phyloP scores from a whole-genome alignment of 2,888 invertebrate genomes.

The Dynastes grantii region DNA sequence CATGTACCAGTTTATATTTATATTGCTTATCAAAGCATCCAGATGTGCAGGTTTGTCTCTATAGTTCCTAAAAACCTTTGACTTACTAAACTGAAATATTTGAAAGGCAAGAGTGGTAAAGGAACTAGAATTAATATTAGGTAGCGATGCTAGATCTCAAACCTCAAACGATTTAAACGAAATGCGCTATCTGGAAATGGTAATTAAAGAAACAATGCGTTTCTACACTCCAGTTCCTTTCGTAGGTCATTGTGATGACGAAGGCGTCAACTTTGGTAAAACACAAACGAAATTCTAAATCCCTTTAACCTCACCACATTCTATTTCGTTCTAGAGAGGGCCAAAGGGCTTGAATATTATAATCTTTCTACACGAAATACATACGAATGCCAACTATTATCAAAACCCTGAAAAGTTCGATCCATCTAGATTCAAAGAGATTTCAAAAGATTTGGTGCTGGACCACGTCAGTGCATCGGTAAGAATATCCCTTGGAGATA shows the following conservation, averaged over 20 bases:
- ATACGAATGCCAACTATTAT: conserved; percentile 6
- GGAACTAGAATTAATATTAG: conserved; percentile 66
- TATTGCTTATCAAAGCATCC: conserved; percentile 69
- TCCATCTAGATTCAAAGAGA: conserved; percentile 20
- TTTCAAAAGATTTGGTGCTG: conserved; percentile 9
- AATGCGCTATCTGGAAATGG: conserved; percentile 73
- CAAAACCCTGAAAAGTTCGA: conserved; percentile 18
- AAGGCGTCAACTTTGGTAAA: conserved; percentile 66
- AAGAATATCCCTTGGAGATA: not conserved
- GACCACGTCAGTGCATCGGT: conserved; percentile 28
- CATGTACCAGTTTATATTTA: conserved; percentile 69
- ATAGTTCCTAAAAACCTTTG: no score
- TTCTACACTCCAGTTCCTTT: conserved; percentile 73
- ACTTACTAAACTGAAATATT: not conserved
- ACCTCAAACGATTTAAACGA: conserved; percentile 68
- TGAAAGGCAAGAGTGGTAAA: conserved; percentile 63
- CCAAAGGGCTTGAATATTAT: conserved; percentile 55
- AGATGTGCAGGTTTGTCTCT: conserved; percentile 63
- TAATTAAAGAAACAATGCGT: conserved; percentile 72
- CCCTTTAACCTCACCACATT: no score
- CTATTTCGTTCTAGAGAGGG: not conserved
- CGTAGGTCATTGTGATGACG: conserved; percentile 68
- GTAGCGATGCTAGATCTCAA: conserved; percentile 55
- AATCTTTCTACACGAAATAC: conserved; percentile 14
- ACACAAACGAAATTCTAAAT: no score